Evolutionary conservation across 2,888 invertebrate genomes (phyloP).

Genomic region (Hypolimnas misippus): DNA sequence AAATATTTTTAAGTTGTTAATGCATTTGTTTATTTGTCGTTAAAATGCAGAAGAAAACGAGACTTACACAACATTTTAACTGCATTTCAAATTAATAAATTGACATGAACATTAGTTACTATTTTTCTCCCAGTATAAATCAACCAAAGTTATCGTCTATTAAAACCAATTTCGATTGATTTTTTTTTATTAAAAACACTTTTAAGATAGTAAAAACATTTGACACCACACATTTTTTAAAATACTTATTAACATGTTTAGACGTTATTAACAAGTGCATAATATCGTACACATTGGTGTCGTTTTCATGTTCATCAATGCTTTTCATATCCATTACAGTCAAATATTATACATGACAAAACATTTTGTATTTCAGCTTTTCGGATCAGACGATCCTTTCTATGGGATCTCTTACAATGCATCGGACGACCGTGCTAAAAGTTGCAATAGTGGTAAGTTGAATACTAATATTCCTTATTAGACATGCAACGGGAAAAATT

Average conservation of each 20-base stretch:
- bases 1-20: slow-evolving; percentile 23
- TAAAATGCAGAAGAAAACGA: neutral
- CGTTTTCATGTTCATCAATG: neutral
- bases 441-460: slow-evolving; percentile 68
- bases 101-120: neutral
- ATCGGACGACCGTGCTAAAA: slow-evolving; percentile 67
- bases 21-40: neutral
- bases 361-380: slow-evolving; percentile 65
- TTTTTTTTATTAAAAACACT: neutral
- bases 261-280: neutral
- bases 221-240: neutral
- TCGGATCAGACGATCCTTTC: slow-evolving; percentile 80
- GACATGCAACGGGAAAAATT: slow-evolving; percentile 6
- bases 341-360: neutral
- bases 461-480: slow-evolving; percentile 2
- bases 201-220: too few species aligned
- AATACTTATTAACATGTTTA: neutral
- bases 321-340: neutral
- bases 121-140: neutral
- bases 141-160: neutral
- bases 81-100: slow-evolving; percentile 10
- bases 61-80: slow-evolving; percentile 9
- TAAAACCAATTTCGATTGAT: neutral
- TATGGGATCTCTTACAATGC: slow-evolving; percentile 75
- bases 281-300: neutral